These are phyloP conservation scores for Dusona sp. DNA, from an alignment of 2,888 invertebrate genomes.

Conservation along the genomic window DNA sequence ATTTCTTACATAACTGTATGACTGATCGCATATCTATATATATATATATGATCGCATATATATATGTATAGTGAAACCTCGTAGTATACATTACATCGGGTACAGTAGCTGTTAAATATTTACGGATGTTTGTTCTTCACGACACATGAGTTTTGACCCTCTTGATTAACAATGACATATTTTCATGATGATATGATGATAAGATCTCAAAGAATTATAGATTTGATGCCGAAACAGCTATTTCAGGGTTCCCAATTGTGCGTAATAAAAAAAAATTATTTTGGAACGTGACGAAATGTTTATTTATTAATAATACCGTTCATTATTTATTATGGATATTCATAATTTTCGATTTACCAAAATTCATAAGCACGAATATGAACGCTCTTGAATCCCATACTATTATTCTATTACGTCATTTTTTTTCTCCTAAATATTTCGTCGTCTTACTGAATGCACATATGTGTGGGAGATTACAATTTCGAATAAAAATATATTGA, in stretches of 20 bases:
- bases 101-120: conserved; percentile 40
- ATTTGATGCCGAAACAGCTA: too few species aligned
- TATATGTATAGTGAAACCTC: not conserved
- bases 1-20: conserved; percentile 61
- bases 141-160: conserved; percentile 6
- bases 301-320: not conserved
- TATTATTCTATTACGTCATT: too few species aligned
- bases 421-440: too few species aligned
- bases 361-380: too few species aligned
- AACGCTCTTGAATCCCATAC: too few species aligned
- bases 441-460: too few species aligned
- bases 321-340: not conserved
- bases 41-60: not conserved
- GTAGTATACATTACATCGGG: conserved; percentile 28
- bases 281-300: not conserved
- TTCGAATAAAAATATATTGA: not conserved
- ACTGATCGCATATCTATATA: not conserved
- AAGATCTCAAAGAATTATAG: too few species aligned
- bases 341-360: not conserved
- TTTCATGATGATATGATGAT: not conserved
- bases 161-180: not conserved
- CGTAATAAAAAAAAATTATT: too few species aligned
- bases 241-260: too few species aligned
- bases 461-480: too few species aligned
- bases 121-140: not conserved